Conservation (phyloP, 2,113 vertebrate genomes). For the Chloropsis cyanopogon region DNA sequence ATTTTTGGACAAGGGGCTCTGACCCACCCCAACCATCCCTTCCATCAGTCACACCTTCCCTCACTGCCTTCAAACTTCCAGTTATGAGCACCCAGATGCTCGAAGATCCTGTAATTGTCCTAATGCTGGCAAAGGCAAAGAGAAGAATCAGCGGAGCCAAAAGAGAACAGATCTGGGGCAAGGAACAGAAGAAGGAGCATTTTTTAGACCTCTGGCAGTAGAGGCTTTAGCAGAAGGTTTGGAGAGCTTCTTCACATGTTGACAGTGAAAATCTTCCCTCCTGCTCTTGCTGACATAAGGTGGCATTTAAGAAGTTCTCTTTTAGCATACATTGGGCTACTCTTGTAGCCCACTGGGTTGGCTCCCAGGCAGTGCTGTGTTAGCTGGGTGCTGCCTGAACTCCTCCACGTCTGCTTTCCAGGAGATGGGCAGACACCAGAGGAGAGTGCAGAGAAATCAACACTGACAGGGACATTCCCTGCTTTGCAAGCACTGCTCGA, state of each 20-base stretch:
- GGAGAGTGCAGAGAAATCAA: neutral
- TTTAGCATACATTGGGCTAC: neutral
- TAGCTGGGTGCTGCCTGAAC: neutral
- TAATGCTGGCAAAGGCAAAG: neutral
- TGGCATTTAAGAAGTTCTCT: neutral
- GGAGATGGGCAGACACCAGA: neutral
- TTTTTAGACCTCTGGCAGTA: neutral
- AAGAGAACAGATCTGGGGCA: neutral
- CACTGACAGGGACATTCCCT: neutral
- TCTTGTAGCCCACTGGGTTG: neutral
- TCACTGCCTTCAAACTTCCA: neutral
- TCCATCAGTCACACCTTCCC: rapidly evolving
- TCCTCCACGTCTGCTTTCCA: neutral
- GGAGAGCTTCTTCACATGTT: neutral
- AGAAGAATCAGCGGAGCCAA: neutral
- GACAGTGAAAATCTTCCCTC: neutral
- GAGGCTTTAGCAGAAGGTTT: neutral
- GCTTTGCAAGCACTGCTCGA: neutral
- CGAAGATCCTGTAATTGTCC: neutral
- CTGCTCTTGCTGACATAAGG: neutral
- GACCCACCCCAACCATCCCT: neutral
- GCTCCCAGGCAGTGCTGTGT: rapidly evolving
- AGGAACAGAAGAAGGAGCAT: neutral
- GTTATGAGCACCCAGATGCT: neutral
- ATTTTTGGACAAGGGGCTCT: neutral